Evolutionary conservation across 2,797 vertebrate genomes (phyloP), one percentile per base, ranked within the genome.

Genomic region (Falco naumanni): DNA sequence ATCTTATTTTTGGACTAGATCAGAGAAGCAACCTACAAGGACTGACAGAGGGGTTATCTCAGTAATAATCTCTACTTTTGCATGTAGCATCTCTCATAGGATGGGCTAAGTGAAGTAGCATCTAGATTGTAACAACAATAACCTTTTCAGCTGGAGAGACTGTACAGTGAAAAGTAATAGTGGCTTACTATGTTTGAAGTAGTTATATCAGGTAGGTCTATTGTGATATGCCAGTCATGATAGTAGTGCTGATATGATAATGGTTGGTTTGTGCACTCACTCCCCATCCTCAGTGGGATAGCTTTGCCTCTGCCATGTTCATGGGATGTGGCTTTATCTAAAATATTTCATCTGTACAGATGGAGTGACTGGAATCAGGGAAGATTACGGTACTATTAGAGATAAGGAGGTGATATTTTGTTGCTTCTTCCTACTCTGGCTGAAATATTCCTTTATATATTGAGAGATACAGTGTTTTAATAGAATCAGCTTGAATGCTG

Each of bases 1-100:
- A 95, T 96, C 74, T 96, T 97, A 82, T 91, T 93, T 96, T 96
- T 96, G 84, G 78, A 70, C 63, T 94, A 75, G 87, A 84, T 96
- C 56, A 64, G 91, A 96, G 82, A 39, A 92, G 18, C 25, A 90
- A 82, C 64, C 31, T 43, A 25, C 48, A 76, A 83, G 78, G 74
- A 87, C 59, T 74, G 89, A 16, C 18, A 86, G 64, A 94, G 87
- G 79, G 77, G 81, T 86, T 91, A 89, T 91, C 87, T 60, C 10
- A 10, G 10, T 71, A 93, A 93, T 90, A 95, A 96, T 94, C 95
- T 91, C 41, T 33, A 89, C 77, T 74, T 90, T 89, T 93, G 48
- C 82, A 61, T 68, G 48, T 92, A 68, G 59, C 68, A n/a, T 96
- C 80, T 92, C 26, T 50, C 82, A 81, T 48, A 85, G 87, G 65